These are phyloP conservation scores for Callospermophilus lateralis DNA, from an alignment of 2,113 vertebrate species.

Conservation along the genomic window DNA sequence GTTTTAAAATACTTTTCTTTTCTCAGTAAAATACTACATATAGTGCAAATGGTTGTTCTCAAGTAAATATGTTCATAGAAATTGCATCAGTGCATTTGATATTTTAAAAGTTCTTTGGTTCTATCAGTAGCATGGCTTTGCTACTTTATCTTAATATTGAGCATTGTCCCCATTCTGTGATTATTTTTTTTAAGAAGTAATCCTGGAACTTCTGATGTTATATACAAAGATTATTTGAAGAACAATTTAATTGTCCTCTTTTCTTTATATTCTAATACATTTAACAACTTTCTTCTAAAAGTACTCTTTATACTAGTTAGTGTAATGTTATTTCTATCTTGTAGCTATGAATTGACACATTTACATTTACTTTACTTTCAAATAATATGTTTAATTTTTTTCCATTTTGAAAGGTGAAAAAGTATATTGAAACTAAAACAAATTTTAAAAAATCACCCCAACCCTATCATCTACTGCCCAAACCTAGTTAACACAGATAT, in stretches of 20 bases:
- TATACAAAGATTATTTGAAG: slow-evolving; percentile 45
- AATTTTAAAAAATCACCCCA: too few species aligned
- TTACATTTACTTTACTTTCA: neutral
- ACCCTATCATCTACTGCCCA: too few species aligned
- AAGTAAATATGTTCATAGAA: neutral
- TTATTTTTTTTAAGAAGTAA: neutral
- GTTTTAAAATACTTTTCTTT: neutral
- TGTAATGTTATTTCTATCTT: neutral
- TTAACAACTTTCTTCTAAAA: neutral
- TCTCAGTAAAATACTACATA: neutral
- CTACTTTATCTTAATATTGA: slow-evolving; percentile 19
- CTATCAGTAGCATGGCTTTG: neutral
- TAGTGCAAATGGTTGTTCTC: neutral
- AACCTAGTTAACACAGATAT: too few species aligned
- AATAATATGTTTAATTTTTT: too few species aligned
- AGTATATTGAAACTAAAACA: too few species aligned
- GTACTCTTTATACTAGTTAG: neutral
- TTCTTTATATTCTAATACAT: neutral
- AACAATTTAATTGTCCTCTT: neutral
- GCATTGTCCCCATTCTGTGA: slow-evolving; percentile 4
- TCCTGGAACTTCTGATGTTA: neutral
- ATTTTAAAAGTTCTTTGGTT: slow-evolving; percentile 31
- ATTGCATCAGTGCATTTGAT: neutral
- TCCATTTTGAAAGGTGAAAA: too few species aligned
- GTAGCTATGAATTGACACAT: neutral